These are phyloP conservation scores for Australoheros scitulus DNA, from an alignment of 2,113 vertebrate genomes.

Conservation along the genomic window DNA sequence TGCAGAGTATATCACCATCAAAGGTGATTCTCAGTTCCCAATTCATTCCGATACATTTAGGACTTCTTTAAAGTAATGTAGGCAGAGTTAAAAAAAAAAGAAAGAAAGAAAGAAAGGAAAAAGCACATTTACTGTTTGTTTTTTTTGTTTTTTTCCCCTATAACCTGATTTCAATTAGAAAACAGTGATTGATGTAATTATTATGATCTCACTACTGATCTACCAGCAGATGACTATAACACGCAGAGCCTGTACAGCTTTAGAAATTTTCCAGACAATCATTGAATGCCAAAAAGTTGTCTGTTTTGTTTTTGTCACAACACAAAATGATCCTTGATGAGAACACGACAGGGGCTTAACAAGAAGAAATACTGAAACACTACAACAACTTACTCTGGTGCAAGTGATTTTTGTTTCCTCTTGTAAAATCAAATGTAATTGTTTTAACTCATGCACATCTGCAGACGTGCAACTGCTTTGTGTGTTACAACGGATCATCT, in stretches of 20 bases:
- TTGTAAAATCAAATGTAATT: conserved; percentile 24
- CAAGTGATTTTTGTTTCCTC: conserved; percentile 20
- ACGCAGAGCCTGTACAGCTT: neutral
- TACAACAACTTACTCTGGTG: neutral
- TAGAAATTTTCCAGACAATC: conserved; percentile 58
- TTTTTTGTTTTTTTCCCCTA: neutral
- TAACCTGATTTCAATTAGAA: neutral
- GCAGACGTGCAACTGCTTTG: conserved; percentile 24
- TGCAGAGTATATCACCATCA: conserved; percentile 17
- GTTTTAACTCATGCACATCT: conserved; percentile 4
- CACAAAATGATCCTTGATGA: neutral
- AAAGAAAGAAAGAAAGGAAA: neutral
- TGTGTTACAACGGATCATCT: conserved; percentile 34
- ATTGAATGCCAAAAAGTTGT: conserved; percentile 52
- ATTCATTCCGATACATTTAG: conserved; percentile 7
- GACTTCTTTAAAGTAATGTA: neutral
- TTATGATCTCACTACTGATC: neutral
- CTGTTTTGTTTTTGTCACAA: conserved; percentile 6
- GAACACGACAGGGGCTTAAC: conserved; percentile 29
- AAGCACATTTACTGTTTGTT: neutral
- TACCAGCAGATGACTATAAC: neutral
- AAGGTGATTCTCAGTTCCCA: neutral
- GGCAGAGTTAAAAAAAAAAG: neutral
- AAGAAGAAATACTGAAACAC: conserved; percentile 14
- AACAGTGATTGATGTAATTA: neutral